Evolutionary conservation across 2,888 invertebrate species (phyloP).

Genomic region (Synergus japonicus): DNA sequence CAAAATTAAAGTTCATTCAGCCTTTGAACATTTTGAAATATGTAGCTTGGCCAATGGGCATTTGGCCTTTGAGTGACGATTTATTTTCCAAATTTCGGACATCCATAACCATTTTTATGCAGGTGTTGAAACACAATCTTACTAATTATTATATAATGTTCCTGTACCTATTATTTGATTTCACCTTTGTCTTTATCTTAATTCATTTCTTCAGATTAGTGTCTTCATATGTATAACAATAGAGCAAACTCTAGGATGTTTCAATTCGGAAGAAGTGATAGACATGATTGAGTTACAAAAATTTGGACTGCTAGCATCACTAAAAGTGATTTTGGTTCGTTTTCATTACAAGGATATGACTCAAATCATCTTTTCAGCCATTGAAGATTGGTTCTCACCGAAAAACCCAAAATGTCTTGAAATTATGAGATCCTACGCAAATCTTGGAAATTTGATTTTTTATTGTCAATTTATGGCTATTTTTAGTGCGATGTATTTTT

Average conservation of each 20-base stretch:
- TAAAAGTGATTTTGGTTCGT: background rate
- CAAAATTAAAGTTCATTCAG: too few relatives aligned
- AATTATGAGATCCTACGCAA: constrained; percentile 11
- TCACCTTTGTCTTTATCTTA: background rate
- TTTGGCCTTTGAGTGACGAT: background rate
- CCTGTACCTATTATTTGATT: background rate
- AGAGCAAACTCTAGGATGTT: background rate
- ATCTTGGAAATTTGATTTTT: background rate
- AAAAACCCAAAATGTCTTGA: background rate
- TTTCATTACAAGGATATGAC: background rate
- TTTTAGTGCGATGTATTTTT: background rate
- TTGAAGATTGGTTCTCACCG: background rate
- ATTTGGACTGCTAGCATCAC: background rate
- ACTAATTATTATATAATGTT: background rate
- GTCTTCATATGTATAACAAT: background rate
- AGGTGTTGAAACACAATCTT: background rate
- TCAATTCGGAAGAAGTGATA: background rate
- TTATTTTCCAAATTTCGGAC: background rate
- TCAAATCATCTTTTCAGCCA: background rate
- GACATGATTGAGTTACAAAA: background rate
- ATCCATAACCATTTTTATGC: background rate
- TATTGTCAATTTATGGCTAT: background rate
- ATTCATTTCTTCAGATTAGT: background rate
- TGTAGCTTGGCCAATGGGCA: background rate
- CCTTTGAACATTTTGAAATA: background rate